Percentiles rank a stretch among this genome's conserved stretches.
These are phyloP conservation scores for Pycnomerus fuliginosus DNA, from an alignment of 2,888 invertebrate species.

Conservation along the genomic window DNA sequence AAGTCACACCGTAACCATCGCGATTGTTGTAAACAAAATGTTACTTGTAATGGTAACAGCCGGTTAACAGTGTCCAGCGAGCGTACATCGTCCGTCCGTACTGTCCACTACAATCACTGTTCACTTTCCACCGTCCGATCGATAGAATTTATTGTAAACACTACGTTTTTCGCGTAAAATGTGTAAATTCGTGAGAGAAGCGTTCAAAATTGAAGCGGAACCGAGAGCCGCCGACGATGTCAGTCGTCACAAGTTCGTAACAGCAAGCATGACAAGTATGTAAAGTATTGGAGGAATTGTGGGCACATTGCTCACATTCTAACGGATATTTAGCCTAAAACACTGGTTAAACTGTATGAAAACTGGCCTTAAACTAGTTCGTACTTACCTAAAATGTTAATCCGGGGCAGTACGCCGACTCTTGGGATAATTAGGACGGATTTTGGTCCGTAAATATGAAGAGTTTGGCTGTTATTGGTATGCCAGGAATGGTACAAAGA, in stretches of 20 bases:
- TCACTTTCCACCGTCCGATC: constrained; percentile 22
- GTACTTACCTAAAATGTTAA: constrained; percentile 74
- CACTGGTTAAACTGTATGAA: constrained; percentile 63
- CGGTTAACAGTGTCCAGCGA: too few relatives aligned
- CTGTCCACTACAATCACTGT: too few relatives aligned
- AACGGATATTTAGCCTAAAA: constrained; percentile 64
- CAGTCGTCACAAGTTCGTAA: constrained; percentile 54
- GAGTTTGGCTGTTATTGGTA: constrained; percentile 80
- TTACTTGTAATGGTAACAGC: too few relatives aligned
- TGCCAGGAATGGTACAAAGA: constrained; percentile 97
- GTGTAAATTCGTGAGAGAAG: too few relatives aligned
- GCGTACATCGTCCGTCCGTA: too few relatives aligned
- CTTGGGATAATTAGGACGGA: constrained; percentile 66
- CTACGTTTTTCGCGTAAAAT: constrained; percentile 22
- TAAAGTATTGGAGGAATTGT: constrained; percentile 75
- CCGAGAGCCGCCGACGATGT: constrained; percentile 50
- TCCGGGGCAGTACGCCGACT: constrained; percentile 63
- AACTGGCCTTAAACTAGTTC: constrained; percentile 58
- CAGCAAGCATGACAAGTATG: constrained; percentile 75
- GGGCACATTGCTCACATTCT: constrained; percentile 74
- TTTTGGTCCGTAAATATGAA: constrained; percentile 70
- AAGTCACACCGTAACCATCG: too few relatives aligned
- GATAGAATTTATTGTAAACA: constrained; percentile 28
- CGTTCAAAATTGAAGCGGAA: constrained; percentile 46
- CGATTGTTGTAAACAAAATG: too few relatives aligned